Evolutionary conservation across 2,888 invertebrate species (phyloP).

Genomic region (Lydus trimaculatus): DNA sequence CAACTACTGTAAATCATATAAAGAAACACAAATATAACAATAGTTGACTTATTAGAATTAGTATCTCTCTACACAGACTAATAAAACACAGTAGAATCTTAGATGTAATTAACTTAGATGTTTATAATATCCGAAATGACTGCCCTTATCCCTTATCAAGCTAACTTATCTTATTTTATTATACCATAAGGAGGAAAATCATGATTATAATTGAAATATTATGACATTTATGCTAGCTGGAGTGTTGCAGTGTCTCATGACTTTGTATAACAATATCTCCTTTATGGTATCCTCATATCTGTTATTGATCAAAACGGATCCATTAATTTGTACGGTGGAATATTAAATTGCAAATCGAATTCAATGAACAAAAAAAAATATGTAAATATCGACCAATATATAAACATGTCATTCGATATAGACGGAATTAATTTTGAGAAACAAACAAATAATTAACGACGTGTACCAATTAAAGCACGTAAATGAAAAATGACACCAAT

Average conservation of each 20-base stretch:
- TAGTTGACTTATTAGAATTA: constrained; percentile 5
- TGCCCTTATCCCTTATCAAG: constrained; percentile 20
- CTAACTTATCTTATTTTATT: constrained; percentile 27
- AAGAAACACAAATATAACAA: not conserved
- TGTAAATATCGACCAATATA: no score
- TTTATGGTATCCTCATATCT: not conserved
- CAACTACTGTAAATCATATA: constrained; percentile 18
- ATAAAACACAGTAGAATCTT: constrained; percentile 9
- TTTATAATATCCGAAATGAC: constrained; percentile 25
- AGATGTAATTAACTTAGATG: constrained; percentile 15
- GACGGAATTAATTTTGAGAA: no score
- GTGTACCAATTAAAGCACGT: not conserved
- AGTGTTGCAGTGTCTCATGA: not conserved
- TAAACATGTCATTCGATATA: no score
- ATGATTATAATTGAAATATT: constrained; percentile 31
- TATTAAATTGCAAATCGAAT: not conserved
- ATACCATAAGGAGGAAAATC: constrained; percentile 16
- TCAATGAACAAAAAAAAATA: no score
- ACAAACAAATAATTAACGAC: not conserved
- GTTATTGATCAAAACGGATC: not conserved
- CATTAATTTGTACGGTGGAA: no score
- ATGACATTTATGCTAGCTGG: constrained; percentile 19
- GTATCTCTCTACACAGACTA: constrained; percentile 8
- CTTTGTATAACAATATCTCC: not conserved
- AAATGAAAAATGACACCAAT: not conserved